Base-by-base conservation (phyloP, 37 sponge, comb jelly and placozoan genomes). In the Axinella damicornis region DNA sequence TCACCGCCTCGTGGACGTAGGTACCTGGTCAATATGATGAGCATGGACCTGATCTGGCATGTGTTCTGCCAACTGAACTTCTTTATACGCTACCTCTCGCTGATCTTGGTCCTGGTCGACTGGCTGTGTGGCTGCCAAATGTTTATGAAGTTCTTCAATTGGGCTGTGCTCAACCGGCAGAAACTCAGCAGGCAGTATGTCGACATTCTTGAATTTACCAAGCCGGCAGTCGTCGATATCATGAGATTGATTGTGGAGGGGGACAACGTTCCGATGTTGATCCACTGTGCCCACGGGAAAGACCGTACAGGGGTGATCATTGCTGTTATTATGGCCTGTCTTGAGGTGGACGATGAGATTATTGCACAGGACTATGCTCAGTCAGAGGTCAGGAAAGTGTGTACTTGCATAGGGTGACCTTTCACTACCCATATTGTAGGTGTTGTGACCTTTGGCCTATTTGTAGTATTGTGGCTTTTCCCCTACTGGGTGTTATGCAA, bases 241-340 rank as follows among this genome's bases (percentile, higher is more conserved):
- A 46, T 95, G 40, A 58, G 84, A 22, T 35, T 92, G 36, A 21
- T 95, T 18, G 15, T 80, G 2, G 73, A 86, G 21, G 70, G 76
- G 35, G 77, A 78, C 5, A 90, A 89, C 55, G 71, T 84, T 0
- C 96, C 96, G 4, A 81, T 85, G 37, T 38, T 95, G 57, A 81
- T 95, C 9, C 96, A 95, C 68, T 95, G 96, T 81, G 86, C 96
- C 20, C 96, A 95, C 75, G 96, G 96, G 63, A 95, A 95, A 81
- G 96, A 95, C 53, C 68, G 96, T 0, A 95, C 96, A 0, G 96
- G 96, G 24, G 71, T 92, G 18, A 66, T 95, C 15, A 58, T 92
- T 32, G 90, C 83, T 4, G 31, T 95, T 25, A 69, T 95, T 15
- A 83, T 95, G 9, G 86, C 82, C 33, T 85, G 85, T 52, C 72